Evolutionary conservation across 1,140 invertebrate genomes (phyloP), one percentile per base, ranked within the genome.

Genomic region (Papilio polytes): DNA sequence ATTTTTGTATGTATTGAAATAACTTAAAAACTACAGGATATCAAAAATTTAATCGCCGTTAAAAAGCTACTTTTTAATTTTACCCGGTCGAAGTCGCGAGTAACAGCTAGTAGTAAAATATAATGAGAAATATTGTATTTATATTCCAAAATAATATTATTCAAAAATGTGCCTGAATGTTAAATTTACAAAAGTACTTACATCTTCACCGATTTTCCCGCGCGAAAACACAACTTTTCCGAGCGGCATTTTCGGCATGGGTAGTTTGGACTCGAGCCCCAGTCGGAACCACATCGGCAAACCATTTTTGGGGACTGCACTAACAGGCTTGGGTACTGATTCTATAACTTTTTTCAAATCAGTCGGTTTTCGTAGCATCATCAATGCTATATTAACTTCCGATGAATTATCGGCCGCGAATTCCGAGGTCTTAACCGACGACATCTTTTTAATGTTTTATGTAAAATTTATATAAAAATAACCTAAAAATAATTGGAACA

Each of bases 121-220:
- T n/a, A n/a, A n/a, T n/a, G 10, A 13, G 3, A 2, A 13, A 48
- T 13, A 13, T 13, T 48, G 13, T 48, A 48, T 48, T 48, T 48
- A 15, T 51, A 51, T 51, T 15, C 48, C 3, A 15, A 18, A 18
- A 51, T 51, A 51, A 51, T 15, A 51, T 51, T 51, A 51, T 13
- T 2, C 13, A 51, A 51, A 51, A 36, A 36, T 36, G 93, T 41
- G 63, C 36, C 26, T 26, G 31, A 13, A 18, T 31, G 22, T 63
- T 1, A 59, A n/a, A 20, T 18, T 59, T 59, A n/a, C 6, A 63
- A 63, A 31, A 31, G 12, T 70, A 70, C 94, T 92, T 81, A 95
- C 94, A 80, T 94, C 92, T 89, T 93, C 92, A 1, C 93, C 94
- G n/a, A 95, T 92, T 85, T 89, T 95, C 12, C 94, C 94, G 22